phyloP scores from a whole-genome alignment of 2,797 vertebrate genomes.

The Ptychobarbus kaznakovi region DNA sequence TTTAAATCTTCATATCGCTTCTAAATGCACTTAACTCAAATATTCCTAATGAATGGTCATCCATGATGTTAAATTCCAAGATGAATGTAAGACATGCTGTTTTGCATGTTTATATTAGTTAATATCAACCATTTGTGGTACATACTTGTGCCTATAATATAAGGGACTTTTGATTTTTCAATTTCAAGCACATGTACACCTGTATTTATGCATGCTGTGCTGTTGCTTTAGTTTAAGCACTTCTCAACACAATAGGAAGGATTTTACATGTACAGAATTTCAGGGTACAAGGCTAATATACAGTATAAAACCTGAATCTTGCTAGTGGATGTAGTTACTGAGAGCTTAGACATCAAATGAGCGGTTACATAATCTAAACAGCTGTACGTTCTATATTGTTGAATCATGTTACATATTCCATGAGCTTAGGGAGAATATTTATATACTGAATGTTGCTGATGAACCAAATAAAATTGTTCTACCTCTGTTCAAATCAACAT shows the following conservation, averaged over 20 bases:
- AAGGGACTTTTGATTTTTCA: constrained; percentile 36
- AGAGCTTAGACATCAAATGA: not conserved
- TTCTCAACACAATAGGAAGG: not conserved
- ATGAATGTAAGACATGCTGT: not conserved
- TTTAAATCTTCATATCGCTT: not conserved
- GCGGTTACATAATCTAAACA: not conserved
- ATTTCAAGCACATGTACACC: constrained; percentile 10
- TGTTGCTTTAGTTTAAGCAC: not conserved
- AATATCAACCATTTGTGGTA: constrained; percentile 21
- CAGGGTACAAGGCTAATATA: not conserved
- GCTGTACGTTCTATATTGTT: not conserved
- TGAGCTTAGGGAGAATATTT: not conserved
- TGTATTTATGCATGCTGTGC: not conserved
- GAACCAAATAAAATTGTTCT: constrained; percentile 47
- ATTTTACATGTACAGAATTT: not conserved
- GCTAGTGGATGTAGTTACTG: not conserved
- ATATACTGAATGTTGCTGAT: constrained; percentile 29
- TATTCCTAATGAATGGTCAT: not conserved
- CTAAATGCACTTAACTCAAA: constrained; percentile 1
- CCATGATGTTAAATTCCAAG: constrained; percentile 12
- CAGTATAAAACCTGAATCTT: not conserved
- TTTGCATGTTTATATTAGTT: not conserved
- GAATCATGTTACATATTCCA: constrained; percentile 2
- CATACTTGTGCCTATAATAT: constrained; percentile 30
- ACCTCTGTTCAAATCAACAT: constrained; percentile 9